A percentile compares a stretch with the other conserved stretches of the same genome.
These are phyloP conservation scores for Armadillidium nasatum DNA, from an alignment of 1,140 invertebrate species.

Conservation along the genomic window DNA sequence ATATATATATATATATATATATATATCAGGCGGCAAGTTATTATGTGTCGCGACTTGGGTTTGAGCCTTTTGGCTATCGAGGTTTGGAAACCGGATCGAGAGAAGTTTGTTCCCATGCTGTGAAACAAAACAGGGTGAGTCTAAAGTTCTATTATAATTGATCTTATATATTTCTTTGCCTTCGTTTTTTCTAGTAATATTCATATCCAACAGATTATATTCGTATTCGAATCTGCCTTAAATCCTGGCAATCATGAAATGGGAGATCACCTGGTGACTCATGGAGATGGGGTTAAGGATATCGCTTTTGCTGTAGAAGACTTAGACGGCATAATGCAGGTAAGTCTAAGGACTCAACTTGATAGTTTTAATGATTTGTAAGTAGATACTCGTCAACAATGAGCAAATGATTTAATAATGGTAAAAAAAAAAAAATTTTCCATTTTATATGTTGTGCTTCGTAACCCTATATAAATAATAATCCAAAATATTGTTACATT, in stretches of 20 bases:
- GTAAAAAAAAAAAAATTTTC: too few relatives aligned
- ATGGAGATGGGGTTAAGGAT: slow-evolving; percentile 96
- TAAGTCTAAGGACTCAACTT: slow-evolving; percentile 47
- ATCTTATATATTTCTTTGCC: not conserved
- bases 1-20: slow-evolving; percentile 34
- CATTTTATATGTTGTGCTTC: too few relatives aligned
- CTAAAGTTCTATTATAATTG: not conserved
- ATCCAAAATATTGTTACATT: not conserved
- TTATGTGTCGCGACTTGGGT: slow-evolving; percentile 89
- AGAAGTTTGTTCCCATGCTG: slow-evolving; percentile 75
- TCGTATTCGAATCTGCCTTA: not conserved
- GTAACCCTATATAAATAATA: too few relatives aligned
- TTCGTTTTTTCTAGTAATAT: not conserved
- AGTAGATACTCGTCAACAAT: too few relatives aligned
- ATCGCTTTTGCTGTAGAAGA: slow-evolving; percentile 93
- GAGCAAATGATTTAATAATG: too few relatives aligned
- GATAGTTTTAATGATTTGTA: too few relatives aligned
- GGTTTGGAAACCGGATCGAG: slow-evolving; percentile 92
- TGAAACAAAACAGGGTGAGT: slow-evolving; percentile 74
- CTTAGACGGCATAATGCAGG: slow-evolving; percentile 75
- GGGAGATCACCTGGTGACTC: slow-evolving; percentile 71
- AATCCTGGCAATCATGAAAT: slow-evolving; percentile 68
- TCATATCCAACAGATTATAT: not conserved
- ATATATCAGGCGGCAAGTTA: slow-evolving; percentile 78
- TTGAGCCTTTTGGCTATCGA: slow-evolving; percentile 86